These are phyloP conservation scores for Helarctos malayanus DNA, from an alignment of 2,797 vertebrate species.

Conservation along the genomic window DNA sequence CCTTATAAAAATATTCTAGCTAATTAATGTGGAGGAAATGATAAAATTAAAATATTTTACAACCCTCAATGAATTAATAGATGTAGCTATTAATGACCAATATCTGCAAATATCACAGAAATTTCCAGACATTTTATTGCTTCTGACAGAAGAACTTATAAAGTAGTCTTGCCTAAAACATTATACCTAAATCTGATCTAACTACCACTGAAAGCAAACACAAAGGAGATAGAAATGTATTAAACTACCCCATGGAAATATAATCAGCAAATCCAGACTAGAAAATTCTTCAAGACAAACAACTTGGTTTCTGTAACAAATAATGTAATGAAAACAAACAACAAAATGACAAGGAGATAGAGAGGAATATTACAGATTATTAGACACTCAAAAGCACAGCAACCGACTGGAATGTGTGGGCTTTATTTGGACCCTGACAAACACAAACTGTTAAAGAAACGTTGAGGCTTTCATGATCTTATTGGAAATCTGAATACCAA, in stretches of 20 bases:
- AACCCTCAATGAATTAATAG: background rate
- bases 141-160: background rate
- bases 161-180: background rate
- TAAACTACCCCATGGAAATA: background rate
- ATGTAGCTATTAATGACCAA: background rate
- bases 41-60: slow-evolving; percentile 26
- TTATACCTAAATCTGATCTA: background rate
- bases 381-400: background rate
- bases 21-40: background rate
- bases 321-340: background rate
- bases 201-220: background rate
- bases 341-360: background rate
- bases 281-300: background rate
- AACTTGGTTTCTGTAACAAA: background rate
- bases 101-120: background rate
- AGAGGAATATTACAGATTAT: background rate
- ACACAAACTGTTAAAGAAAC: background rate
- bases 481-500: background rate
- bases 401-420: background rate
- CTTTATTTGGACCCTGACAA: background rate
- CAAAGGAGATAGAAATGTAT: background rate
- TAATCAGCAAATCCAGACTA: background rate
- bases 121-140: background rate
- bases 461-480: background rate
- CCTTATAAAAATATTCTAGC: background rate